Evolutionary conservation across 2,888 invertebrate genomes (phyloP).

Genomic region (Caenorhabditis doughertyi): DNA sequence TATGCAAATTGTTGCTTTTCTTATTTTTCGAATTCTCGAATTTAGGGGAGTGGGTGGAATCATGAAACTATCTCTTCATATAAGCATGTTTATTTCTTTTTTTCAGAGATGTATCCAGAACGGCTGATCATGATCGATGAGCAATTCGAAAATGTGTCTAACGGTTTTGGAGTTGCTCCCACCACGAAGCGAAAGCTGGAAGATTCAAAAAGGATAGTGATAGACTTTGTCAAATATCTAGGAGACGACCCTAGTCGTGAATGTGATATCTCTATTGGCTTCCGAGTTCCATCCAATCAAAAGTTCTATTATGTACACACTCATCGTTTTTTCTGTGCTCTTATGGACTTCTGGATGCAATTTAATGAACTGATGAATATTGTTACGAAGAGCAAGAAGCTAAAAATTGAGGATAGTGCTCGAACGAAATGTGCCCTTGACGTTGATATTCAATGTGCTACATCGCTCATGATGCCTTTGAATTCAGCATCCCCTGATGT

Average conservation of each 20-base stretch:
- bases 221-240: conserved; percentile 71
- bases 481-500: conserved; percentile 75
- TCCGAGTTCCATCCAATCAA: conserved; percentile 87
- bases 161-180: conserved; percentile 14
- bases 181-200: conserved; percentile 42
- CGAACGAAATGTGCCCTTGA: conserved; percentile 41
- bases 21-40: not conserved
- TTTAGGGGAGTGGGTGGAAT: conserved; percentile 8
- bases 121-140: conserved; percentile 85
- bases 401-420: conserved; percentile 44
- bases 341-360: conserved; percentile 89
- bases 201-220: conserved; percentile 50
- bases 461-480: conserved; percentile 74
- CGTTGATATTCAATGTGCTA: conserved; percentile 69
- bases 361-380: conserved; percentile 91
- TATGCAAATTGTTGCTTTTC: conserved; percentile 12
- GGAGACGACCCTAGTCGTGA: conserved; percentile 85
- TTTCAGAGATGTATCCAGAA: conserved; percentile 87
- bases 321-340: conserved; percentile 89
- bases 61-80: not conserved
- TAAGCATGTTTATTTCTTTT: not conserved
- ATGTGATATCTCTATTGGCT: conserved; percentile 88
- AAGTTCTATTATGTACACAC: conserved; percentile 87
- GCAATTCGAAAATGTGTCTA: conserved; percentile 30
- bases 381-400: conserved; percentile 83